A percentile compares a stretch with the other conserved stretches of the same genome.
These are phyloP conservation scores for Melanogrammus aeglefinus DNA, from an alignment of 2,797 vertebrate genomes.

Conservation along the genomic window DNA sequence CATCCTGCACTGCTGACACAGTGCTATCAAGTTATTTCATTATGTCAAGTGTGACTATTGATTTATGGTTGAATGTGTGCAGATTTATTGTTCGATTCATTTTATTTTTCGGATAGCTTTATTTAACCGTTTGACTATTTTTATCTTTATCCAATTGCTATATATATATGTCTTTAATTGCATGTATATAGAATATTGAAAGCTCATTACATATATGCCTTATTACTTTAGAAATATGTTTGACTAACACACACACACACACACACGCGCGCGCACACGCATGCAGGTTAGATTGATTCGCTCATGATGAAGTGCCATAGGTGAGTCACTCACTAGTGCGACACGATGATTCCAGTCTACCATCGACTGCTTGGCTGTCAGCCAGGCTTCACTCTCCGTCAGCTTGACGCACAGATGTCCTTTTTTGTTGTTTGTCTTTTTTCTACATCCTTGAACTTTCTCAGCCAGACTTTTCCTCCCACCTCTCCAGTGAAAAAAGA, in stretches of 20 bases:
- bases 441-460: background rate
- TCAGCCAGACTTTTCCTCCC: background rate
- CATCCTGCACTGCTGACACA: background rate
- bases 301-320: background rate
- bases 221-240: background rate
- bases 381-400: constrained; percentile 2
- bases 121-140: background rate
- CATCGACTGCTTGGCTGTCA: background rate
- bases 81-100: background rate
- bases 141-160: background rate
- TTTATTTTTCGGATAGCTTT: background rate
- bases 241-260: background rate
- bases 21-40: background rate
- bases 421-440: background rate
- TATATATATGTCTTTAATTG: background rate
- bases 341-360: background rate
- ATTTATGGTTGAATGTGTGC: background rate
- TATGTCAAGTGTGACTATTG: background rate
- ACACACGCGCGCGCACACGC: background rate
- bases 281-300: background rate
- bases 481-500: background rate
- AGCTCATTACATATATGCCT: background rate
- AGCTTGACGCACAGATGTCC: background rate
- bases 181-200: background rate
- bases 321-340: background rate